Evolutionary conservation across 2,113 vertebrate genomes (phyloP).

Genomic region (Lota lota): DNA sequence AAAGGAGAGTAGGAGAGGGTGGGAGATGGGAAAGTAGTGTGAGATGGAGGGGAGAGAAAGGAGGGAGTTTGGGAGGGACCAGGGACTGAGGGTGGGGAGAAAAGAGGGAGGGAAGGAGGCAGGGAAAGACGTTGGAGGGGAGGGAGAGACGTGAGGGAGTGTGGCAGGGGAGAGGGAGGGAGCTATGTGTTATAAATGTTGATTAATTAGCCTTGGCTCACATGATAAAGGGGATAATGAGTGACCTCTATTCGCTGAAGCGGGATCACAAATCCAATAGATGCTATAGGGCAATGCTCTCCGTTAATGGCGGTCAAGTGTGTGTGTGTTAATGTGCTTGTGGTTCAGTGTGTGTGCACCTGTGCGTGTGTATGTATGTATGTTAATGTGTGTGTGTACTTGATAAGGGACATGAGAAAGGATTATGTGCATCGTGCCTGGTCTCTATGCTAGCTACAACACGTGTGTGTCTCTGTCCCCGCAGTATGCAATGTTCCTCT

Average conservation of each 20-base stretch:
- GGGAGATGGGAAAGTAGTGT: too few relatives aligned
- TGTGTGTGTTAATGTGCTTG: neutral
- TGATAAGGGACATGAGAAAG: too few relatives aligned
- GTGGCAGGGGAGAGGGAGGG: neutral
- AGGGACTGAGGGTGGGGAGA: too few relatives aligned
- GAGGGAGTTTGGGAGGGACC: too few relatives aligned
- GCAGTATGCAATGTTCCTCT: slow-evolving; percentile 98
- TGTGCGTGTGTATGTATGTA: neutral
- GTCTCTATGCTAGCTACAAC: too few relatives aligned
- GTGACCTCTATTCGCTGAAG: slow-evolving; percentile 37
- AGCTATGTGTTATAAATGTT: slow-evolving; percentile 15
- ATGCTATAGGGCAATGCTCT: slow-evolving; percentile 22
- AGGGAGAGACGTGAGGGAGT: neutral
- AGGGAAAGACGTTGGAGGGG: neutral
- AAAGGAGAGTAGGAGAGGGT: too few relatives aligned
- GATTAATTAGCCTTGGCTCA: slow-evolving; percentile 44
- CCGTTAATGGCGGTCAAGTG: slow-evolving; percentile 34
- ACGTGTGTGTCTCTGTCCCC: slow-evolving; percentile 40
- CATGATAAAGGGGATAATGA: slow-evolving; percentile 36
- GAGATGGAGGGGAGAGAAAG: too few relatives aligned
- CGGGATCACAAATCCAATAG: slow-evolving; percentile 31
- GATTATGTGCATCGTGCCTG: too few relatives aligned
- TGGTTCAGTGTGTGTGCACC: neutral
- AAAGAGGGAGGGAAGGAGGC: too few relatives aligned
- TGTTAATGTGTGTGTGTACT: slow-evolving; percentile 11